Conservation (phyloP, 2,113 vertebrate genomes). For the Hemichromis elongatus region DNA sequence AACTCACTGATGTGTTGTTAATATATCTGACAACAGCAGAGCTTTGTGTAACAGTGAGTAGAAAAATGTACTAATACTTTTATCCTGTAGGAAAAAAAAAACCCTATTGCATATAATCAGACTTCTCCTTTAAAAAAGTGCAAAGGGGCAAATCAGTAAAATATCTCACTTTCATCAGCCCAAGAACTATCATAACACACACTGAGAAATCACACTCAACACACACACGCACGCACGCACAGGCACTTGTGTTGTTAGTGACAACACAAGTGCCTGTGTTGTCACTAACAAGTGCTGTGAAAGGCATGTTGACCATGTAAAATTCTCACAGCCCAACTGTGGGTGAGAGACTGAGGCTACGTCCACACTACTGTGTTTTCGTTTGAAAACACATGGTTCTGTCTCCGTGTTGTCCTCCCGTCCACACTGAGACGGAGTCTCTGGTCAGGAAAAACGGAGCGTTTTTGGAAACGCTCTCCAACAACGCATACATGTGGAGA, state of each 20-base stretch:
- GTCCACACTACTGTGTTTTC: too few species aligned
- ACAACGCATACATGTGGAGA: too few species aligned
- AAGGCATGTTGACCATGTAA: constrained; percentile 9
- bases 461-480: too few species aligned
- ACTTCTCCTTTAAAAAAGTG: neutral
- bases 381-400: too few species aligned
- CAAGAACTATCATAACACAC: constrained; percentile 3
- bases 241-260: neutral
- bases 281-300: neutral
- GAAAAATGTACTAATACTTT: neutral
- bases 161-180: neutral
- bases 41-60: neutral
- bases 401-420: too few species aligned
- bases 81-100: neutral
- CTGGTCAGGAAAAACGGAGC: too few species aligned
- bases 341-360: neutral
- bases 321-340: neutral
- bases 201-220: neutral
- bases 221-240: neutral
- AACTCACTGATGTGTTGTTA: neutral
- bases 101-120: neutral
- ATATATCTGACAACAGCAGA: neutral
- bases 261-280: constrained; percentile 12
- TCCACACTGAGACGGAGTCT: too few species aligned
- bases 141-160: neutral